Base-by-base conservation (phyloP, 2,113 vertebrate species). In the Otis tarda region DNA sequence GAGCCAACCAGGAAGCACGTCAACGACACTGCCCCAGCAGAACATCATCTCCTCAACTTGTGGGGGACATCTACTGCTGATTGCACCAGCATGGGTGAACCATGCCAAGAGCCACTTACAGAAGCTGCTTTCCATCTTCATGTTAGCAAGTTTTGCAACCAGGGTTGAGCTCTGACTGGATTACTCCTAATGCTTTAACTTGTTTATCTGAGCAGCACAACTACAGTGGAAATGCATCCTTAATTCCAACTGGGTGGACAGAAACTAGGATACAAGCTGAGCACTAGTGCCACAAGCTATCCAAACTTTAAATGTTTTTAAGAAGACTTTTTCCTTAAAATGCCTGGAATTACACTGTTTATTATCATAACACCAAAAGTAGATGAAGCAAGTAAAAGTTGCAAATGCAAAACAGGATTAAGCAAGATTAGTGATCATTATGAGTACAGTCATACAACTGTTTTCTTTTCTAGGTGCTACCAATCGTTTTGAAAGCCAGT, bases 311-410 rank as follows among this genome's bases (percentile, higher is more conserved):
- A 77, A 73, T 4, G 4, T 13, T 35, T 43, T 60, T 19, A 88
- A 76, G 59, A 57, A 61, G 1, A 25, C 0, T n/a, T 73, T 20
- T 63, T 28, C 69, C 23, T 33, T 73, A 64, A 63, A 79, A 65
- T 49, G 25, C 12, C 30, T 1, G 0, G 20, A 75, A 85, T 69
- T 18, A 47, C 13, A 25, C n/a, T 14, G 27, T 18, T 61, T 23
- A 35, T 41, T 70, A 79, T 19, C 14, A 6, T 2, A 10, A 45
- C 57, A 86, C 45, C 39, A 57, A 31, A 94, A 93, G 43, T 8
- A 84, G 53, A 57, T 57, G 41, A 95, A 86, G 85, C 39, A 94
- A 93, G 50, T 53, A 76, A 85, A 91, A 90, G 41, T 63, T 82
- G 45, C 55, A 92, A 79, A 85, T 65, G 33, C 49, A 80, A 64